Conservation (phyloP, 2,797 vertebrate genomes). For the Phyllotis vaccarum region DNA sequence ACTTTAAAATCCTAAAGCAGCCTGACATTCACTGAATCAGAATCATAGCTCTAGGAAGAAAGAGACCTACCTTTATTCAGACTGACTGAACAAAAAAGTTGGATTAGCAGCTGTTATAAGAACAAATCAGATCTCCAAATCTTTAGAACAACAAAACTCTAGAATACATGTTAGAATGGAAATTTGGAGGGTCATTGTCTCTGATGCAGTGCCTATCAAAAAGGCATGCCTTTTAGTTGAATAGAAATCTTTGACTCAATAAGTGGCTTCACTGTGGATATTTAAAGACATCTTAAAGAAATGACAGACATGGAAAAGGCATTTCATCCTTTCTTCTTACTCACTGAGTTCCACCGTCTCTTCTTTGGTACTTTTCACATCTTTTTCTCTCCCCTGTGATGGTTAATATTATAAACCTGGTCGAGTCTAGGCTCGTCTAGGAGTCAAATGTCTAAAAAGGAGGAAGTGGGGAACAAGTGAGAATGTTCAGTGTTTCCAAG, state of each 20-base stretch:
- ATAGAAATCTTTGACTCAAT: slow-evolving; percentile 21
- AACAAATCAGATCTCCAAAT: slow-evolving; percentile 20
- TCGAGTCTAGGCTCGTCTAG: not conserved
- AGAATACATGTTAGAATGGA: not conserved
- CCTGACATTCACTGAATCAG: slow-evolving; percentile 33
- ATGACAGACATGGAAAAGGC: not conserved
- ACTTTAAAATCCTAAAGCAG: slow-evolving; percentile 52
- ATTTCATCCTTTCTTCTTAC: not conserved
- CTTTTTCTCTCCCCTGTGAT: not conserved
- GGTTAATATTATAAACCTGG: not conserved
- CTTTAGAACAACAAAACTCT: slow-evolving; percentile 43
- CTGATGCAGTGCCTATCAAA: not conserved
- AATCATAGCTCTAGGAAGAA: slow-evolving; percentile 25
- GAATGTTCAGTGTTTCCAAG: not conserved
- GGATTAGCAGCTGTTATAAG: not conserved
- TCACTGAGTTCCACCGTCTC: not conserved
- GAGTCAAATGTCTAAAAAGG: not conserved
- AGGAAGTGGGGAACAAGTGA: not conserved
- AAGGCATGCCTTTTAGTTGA: slow-evolving; percentile 33
- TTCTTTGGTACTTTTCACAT: not conserved
- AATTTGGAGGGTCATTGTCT: not conserved
- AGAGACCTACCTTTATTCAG: slow-evolving; percentile 31
- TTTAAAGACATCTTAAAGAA: slow-evolving; percentile 26
- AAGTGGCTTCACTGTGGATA: slow-evolving; percentile 12
- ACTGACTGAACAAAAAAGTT: slow-evolving; percentile 21